These are phyloP conservation scores for Drosophila lacertosa DNA, from an alignment of 1,140 invertebrate genomes.

Conservation along the genomic window DNA sequence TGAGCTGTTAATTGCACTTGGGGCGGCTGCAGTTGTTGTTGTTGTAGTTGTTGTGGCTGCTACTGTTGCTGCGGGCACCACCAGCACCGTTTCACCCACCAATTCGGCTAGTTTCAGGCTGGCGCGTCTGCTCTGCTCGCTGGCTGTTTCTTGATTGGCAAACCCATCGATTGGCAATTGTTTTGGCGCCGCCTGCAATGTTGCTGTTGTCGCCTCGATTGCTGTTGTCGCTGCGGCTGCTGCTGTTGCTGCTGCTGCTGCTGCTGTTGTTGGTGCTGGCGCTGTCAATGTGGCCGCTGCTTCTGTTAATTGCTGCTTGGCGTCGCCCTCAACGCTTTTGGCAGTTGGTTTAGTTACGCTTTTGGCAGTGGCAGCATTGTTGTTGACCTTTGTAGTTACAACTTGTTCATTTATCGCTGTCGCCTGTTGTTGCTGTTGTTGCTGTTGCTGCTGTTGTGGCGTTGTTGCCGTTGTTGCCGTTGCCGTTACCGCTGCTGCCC, in stretches of 20 bases:
- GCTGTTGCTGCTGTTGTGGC: slow-evolving; percentile 21
- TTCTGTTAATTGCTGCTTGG: slow-evolving; percentile 7
- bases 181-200: slow-evolving; percentile 24
- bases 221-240: slow-evolving; percentile 17
- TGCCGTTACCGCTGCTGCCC: slow-evolving; percentile 6
- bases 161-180: slow-evolving; percentile 51
- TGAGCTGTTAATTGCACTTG: slow-evolving; percentile 27
- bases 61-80: slow-evolving; percentile 44
- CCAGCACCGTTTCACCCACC: slow-evolving; percentile 67
- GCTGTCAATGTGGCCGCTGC: slow-evolving; percentile 4
- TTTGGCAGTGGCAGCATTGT: slow-evolving; percentile 55
- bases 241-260: slow-evolving; percentile 29
- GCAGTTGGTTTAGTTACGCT: slow-evolving; percentile 53
- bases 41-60: slow-evolving; percentile 8
- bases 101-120: slow-evolving; percentile 69
- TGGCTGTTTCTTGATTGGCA: slow-evolving; percentile 60
- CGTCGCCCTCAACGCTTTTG: slow-evolving; percentile 53
- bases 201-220: slow-evolving; percentile 28
- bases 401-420: slow-evolving; percentile 52
- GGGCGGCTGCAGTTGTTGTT: neutral
- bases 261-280: slow-evolving; percentile 10
- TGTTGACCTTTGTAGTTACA: slow-evolving; percentile 65
- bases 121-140: slow-evolving; percentile 57
- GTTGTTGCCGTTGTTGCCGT: slow-evolving; percentile 26
- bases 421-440: slow-evolving; percentile 27